phyloP scores from a whole-genome alignment of 2,888 invertebrate genomes.

The Monochamus alternatus region DNA sequence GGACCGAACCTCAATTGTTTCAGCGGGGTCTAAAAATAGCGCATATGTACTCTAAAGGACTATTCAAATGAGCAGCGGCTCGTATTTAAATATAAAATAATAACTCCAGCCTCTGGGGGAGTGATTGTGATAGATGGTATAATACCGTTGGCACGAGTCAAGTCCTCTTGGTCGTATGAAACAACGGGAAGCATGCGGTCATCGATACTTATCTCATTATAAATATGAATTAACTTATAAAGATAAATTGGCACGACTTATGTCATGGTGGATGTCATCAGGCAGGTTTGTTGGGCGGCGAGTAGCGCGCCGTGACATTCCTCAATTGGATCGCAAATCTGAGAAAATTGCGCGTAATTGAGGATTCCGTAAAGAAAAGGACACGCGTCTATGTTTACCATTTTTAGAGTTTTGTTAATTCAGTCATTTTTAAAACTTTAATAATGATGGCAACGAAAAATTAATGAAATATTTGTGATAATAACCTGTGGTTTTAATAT shows the following conservation, averaged over 20 bases:
- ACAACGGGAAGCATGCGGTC: constrained; percentile 69
- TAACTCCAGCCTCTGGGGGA: constrained; percentile 35
- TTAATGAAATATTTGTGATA: no score
- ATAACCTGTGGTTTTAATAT: no score
- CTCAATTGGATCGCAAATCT: constrained; percentile 40
- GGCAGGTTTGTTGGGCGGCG: constrained; percentile 46
- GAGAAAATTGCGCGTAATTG: constrained; percentile 41
- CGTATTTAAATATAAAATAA: constrained; percentile 31
- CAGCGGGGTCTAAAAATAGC: constrained; percentile 24
- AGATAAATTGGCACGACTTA: constrained; percentile 70
- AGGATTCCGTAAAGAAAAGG: constrained; percentile 17
- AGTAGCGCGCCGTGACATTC: constrained; percentile 26
- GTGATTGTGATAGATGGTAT: constrained; percentile 56
- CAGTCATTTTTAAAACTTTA: no score
- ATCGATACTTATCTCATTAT: constrained; percentile 69
- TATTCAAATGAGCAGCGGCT: constrained; percentile 44
- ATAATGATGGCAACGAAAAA: no score
- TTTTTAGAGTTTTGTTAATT: no score
- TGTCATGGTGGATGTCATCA: constrained; percentile 63
- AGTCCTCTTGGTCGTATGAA: constrained; percentile 56
- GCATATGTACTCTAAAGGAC: constrained; percentile 31
- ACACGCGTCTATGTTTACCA: background rate
- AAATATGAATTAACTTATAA: constrained; percentile 70
- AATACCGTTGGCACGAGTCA: constrained; percentile 62
- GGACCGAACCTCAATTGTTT: constrained; percentile 24